Evolutionary conservation across 2,888 invertebrate genomes (phyloP).

Genomic region (Acleris literana): DNA sequence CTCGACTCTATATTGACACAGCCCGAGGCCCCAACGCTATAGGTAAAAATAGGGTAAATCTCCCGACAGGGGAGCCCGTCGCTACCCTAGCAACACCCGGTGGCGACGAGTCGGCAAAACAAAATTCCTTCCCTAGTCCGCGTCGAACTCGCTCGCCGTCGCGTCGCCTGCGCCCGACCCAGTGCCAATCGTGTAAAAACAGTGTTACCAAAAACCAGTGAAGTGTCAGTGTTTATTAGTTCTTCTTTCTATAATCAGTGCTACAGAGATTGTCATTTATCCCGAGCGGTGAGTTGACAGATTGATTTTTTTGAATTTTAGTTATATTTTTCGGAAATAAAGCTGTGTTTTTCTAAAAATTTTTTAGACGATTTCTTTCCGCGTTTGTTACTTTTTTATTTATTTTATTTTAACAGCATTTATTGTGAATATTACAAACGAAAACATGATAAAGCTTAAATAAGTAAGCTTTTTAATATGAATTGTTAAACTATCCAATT

Average conservation of each 20-base stretch:
- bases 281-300: slow-evolving; percentile 35
- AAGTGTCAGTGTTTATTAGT: slow-evolving; percentile 26
- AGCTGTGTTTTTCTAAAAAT: too few species aligned
- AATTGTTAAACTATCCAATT: too few species aligned
- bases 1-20: too few species aligned
- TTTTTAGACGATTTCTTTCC: too few species aligned
- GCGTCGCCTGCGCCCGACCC: slow-evolving; percentile 6
- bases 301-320: slow-evolving; percentile 21
- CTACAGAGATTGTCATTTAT: slow-evolving; percentile 30
- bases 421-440: background rate
- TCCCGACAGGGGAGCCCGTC: slow-evolving; percentile 23
- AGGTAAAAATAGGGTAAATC: slow-evolving; percentile 21
- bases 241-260: slow-evolving; percentile 24
- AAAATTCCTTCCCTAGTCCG: slow-evolving; percentile 51
- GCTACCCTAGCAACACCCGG: slow-evolving; percentile 40
- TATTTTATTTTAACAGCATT: background rate
- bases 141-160: slow-evolving; percentile 39
- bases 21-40: background rate
- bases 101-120: slow-evolving; percentile 46
- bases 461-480: too few species aligned
- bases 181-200: slow-evolving; percentile 14
- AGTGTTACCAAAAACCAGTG: slow-evolving; percentile 30
- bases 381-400: too few species aligned
- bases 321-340: slow-evolving; percentile 1
- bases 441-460: background rate